A percentile compares a stretch with the other conserved stretches of the same genome.
These are phyloP conservation scores for Catharus bicknelli DNA, from an alignment of 2,113 vertebrate species.

Conservation along the genomic window DNA sequence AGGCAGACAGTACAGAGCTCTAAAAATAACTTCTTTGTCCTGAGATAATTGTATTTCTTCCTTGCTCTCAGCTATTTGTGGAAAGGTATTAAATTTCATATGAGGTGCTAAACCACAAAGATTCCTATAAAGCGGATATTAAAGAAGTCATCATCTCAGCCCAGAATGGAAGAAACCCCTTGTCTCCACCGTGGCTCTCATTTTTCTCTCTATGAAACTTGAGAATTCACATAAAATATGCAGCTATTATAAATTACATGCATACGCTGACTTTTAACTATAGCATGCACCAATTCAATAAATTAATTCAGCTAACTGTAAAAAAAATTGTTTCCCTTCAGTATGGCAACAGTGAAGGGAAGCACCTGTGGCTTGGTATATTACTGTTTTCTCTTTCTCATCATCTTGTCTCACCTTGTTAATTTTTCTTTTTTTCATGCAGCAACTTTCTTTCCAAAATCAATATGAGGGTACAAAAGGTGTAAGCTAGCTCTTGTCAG, in stretches of 20 bases:
- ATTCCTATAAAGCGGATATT: background rate
- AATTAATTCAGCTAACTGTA: background rate
- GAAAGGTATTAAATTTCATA: background rate
- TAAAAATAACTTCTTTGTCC: constrained; percentile 6
- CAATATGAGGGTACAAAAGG: background rate
- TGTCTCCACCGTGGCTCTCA: background rate
- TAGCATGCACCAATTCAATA: background rate
- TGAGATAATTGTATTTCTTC: background rate
- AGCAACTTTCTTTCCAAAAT: background rate
- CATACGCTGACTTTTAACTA: background rate
- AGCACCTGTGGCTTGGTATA: background rate
- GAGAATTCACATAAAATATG: background rate
- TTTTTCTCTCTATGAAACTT: background rate
- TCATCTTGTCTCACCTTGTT: background rate
- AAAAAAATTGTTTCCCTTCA: constrained; percentile 5
- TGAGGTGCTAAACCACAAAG: background rate
- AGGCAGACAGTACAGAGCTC: background rate
- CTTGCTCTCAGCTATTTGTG: background rate
- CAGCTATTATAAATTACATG: background rate
- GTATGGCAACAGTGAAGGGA: background rate
- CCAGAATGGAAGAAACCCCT: background rate
- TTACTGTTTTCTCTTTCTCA: background rate
- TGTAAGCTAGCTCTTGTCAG: background rate
- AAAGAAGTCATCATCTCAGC: background rate
- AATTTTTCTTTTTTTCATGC: background rate